Evolutionary conservation across 2,797 vertebrate species (phyloP).

Genomic region (Sebastes wilsoni): DNA sequence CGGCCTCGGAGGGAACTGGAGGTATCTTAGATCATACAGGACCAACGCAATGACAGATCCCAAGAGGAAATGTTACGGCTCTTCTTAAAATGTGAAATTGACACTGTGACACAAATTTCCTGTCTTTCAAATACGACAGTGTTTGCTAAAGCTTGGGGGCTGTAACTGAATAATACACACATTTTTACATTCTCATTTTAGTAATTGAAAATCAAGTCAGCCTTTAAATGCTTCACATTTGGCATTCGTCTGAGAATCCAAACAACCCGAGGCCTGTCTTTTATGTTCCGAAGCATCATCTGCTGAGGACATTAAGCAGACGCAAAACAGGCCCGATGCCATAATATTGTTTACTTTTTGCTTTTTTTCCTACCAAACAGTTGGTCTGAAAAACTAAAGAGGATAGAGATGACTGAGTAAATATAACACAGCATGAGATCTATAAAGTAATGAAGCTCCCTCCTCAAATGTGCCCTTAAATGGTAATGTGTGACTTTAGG

Average conservation of each 20-base stretch:
- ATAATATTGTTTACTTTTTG: not conserved
- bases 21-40: not conserved
- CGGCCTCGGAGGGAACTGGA: not conserved
- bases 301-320: constrained; percentile 14
- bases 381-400: not conserved
- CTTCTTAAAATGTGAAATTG: not conserved
- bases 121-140: not conserved
- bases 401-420: not conserved
- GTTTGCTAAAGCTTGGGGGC: not conserved
- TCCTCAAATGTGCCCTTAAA: constrained; percentile 42
- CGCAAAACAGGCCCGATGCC: not conserved
- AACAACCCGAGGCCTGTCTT: not conserved
- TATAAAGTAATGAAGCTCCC: constrained; percentile 4
- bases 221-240: not conserved
- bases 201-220: not conserved
- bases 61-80: not conserved
- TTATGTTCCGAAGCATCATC: not conserved
- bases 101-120: not conserved
- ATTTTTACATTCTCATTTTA: not conserved
- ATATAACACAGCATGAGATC: not conserved
- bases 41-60: not conserved
- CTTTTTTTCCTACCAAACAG: not conserved
- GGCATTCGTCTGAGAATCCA: not conserved
- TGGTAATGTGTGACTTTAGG: constrained; percentile 28
- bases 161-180: not conserved